A percentile compares a stretch with the other conserved stretches of the same genome.
Conservation (phyloP, 2,797 vertebrate species). For the Decapterus maruadsi region DNA sequence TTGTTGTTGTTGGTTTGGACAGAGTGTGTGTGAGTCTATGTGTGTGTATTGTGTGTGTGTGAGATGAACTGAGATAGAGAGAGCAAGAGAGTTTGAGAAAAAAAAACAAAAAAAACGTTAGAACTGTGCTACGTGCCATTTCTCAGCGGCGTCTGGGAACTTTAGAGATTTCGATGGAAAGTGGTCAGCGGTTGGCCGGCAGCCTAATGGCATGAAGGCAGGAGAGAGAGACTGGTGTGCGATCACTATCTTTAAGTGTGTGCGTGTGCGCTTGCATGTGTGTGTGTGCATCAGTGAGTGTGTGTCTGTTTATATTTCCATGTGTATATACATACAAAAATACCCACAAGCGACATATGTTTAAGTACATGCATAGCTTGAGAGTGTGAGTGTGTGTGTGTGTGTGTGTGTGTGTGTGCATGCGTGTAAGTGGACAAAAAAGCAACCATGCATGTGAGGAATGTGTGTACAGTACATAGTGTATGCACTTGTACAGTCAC, state of each 20-base stretch:
- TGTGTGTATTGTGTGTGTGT: background rate
- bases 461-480: slow-evolving; percentile 7
- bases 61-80: background rate
- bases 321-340: slow-evolving; percentile 35
- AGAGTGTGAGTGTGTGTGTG: slow-evolving; percentile 6
- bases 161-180: slow-evolving; percentile 54
- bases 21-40: slow-evolving; percentile 11
- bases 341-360: slow-evolving; percentile 28
- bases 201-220: slow-evolving; percentile 72
- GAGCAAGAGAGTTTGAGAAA: slow-evolving; percentile 5
- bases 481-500: background rate
- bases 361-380: background rate
- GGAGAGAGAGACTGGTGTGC: slow-evolving; percentile 44
- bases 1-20: too few species aligned
- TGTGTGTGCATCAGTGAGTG: background rate
- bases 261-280: slow-evolving; percentile 29
- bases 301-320: slow-evolving; percentile 31
- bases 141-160: slow-evolving; percentile 71
- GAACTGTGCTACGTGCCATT: slow-evolving; percentile 69
- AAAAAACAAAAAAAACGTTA: background rate
- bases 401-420: slow-evolving; percentile 16
- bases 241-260: slow-evolving; percentile 70
- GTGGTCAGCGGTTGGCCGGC: slow-evolving; percentile 65
- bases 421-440: background rate
- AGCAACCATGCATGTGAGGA: slow-evolving; percentile 17